Conservation (phyloP, 2,888 invertebrate species). For the Chrysopilus asiliformis region DNA sequence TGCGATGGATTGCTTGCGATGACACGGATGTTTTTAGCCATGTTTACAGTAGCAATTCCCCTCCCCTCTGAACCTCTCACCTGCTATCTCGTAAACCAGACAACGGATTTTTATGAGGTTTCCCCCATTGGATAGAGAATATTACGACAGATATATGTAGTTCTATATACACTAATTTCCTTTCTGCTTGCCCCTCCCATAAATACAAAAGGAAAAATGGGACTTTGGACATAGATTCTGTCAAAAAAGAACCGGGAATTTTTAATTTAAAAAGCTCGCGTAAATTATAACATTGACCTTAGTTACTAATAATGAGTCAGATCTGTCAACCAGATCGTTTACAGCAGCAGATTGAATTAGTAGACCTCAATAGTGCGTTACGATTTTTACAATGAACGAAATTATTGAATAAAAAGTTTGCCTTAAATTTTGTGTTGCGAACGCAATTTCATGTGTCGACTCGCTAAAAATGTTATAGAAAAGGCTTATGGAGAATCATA, state of each 20-base stretch:
- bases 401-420: constrained; percentile 3
- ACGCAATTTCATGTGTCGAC: constrained; percentile 4
- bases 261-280: constrained; percentile 3
- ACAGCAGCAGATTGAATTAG: constrained; percentile 3
- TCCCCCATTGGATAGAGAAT: too few relatives aligned
- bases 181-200: too few relatives aligned
- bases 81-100: too few relatives aligned
- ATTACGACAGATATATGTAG: too few relatives aligned
- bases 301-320: background rate
- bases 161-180: too few relatives aligned
- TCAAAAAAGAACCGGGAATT: constrained; percentile 6
- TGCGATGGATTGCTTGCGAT: too few relatives aligned
- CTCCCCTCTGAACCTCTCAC: too few relatives aligned
- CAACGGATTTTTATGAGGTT: too few relatives aligned
- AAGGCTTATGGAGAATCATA: constrained; percentile 3
- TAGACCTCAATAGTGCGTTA: constrained; percentile 1
- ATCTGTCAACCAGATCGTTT: constrained; percentile 5
- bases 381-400: constrained; percentile 4
- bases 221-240: too few relatives aligned
- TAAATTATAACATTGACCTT: background rate
- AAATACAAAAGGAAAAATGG: too few relatives aligned
- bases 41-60: too few relatives aligned
- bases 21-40: too few relatives aligned
- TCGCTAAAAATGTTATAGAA: constrained; percentile 6
- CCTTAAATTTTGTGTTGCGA: constrained; percentile 6